Evolutionary conservation across 2,888 invertebrate genomes (phyloP), one percentile per base, ranked within the genome.

Genomic region (Dimorphilus gyrociliatus): DNA sequence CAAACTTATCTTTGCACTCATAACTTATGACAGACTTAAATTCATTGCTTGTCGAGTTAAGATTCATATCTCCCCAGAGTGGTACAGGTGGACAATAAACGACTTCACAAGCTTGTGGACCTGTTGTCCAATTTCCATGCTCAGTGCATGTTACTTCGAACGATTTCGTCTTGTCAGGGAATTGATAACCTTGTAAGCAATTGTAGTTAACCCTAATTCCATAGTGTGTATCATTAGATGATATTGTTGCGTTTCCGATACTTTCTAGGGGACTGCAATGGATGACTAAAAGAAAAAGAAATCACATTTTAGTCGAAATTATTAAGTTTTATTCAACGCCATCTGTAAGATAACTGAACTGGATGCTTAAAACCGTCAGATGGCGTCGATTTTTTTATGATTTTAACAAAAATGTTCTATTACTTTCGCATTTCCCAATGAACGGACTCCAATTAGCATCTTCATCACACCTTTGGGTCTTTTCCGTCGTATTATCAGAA

Each of bases 51-150:
- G 39, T 39, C 16, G 32, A 16, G 34, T 42, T 42, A 34, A 38
- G 41, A 7, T 19, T 16, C 14, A 35, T 25, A 12, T 30, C 28
- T 8, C 32, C 27, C 41, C 41, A 40, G 7, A 18, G 19, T 12
- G 34, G 37, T 18, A 42, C 26, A 7, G 41, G 39, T 8, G 41
- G 42, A 25, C 42, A 41, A 30, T 35, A 39, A 14, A 42, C 36
- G 16, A 39, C 42, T 26, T 40, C 38, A 16, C 42, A 42, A 18
- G 30, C 25, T 8, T 15, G 23, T n/a, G 36, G 42, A 7, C 27
- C 23, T 5, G 15, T 14, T n/a, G 36, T 36, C 42, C 42, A 42
- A 3, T 40, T 41, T 16, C 13, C 40, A 27, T 38, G 37, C n/a
- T 32, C 39, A 4, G 30, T 23, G 27, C 42, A 42, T n/a, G 10